Evolutionary conservation across 2,113 vertebrate genomes (phyloP), one percentile per base, ranked within the genome.

Genomic region (Acrocephalus kingi): DNA sequence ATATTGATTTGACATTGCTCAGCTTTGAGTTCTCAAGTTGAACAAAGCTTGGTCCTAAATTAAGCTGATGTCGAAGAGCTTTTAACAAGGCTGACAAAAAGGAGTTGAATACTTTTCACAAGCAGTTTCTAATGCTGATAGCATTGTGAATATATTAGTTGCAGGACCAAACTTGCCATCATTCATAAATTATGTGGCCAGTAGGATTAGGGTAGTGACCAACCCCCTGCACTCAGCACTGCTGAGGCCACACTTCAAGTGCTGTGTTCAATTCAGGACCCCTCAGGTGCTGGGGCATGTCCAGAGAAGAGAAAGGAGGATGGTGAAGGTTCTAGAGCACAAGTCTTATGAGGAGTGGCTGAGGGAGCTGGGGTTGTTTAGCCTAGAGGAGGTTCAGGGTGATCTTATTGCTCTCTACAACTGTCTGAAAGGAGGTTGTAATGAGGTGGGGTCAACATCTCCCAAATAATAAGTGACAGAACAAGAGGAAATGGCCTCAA

Each of bases 211-310:
- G 8, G 37, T 13, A 33, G 22, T 37, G 30, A 58, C 41, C 1
- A 0, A 25, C 5, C 2, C 13, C 33, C 55, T 35, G 37, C 31
- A 31, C 6, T 67, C 2, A 14, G 31, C 7, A n/a, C 45, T 54
- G 33, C 4, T 86, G 75, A 85, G 45, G 56, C 15, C 6, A 2
- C 39, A 64, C 6, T 22, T 89, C 2, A 14, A 76, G 14, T 10
- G 5, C 30, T 37, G 23, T 7, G n/a, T 7, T 56, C 61, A 63
- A 24, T 46, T 74, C 39, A 27, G 37, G 25, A 49, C 1, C 10
- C 15, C 9, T 84, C 35, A 46, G 28, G 43, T n/a, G 54, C 41
- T 79, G 58, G 24, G 30, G 18, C 2, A 4, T 8, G 43, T 39
- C 48, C 37, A 63, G 7, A 73, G 48, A 67, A 49, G 27, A 12